Evolutionary conservation across 2,797 vertebrate genomes (phyloP).

Genomic region (Luscinia luscinia): DNA sequence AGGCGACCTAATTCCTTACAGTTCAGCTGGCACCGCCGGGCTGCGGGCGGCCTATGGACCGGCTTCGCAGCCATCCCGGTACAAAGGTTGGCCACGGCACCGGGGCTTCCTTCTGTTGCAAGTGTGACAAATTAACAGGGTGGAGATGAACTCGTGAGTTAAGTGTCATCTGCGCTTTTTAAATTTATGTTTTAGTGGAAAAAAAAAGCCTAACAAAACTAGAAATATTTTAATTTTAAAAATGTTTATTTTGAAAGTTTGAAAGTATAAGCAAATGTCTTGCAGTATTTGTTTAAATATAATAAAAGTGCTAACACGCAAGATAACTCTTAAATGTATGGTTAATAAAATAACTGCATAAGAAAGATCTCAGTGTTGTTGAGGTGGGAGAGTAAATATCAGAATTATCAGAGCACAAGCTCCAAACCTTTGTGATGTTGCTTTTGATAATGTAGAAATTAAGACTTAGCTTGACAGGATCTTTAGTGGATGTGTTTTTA

Average conservation of each 20-base stretch:
- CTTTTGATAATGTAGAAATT: neutral
- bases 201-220: neutral
- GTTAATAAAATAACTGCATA: neutral
- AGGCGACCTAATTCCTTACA: neutral
- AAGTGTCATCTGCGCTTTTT: neutral
- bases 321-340: rapidly evolving
- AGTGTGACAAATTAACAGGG: constrained; percentile 70
- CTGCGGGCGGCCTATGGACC: constrained; percentile 38
- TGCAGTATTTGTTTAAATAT: neutral
- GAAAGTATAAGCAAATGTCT: neutral
- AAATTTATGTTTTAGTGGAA: neutral
- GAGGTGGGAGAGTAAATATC: neutral
- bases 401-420: neutral
- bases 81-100: constrained; percentile 72
- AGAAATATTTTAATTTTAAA: neutral
- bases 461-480: neutral
- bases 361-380: neutral
- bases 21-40: neutral
- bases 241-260: neutral
- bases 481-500: neutral
- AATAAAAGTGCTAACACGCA: neutral
- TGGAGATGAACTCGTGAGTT: neutral
- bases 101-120: neutral
- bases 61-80: constrained; percentile 32
- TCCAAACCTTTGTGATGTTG: neutral